Evolutionary conservation across 2,797 vertebrate species (phyloP).

Genomic region (Tokudaia tokunoshimensis): DNA sequence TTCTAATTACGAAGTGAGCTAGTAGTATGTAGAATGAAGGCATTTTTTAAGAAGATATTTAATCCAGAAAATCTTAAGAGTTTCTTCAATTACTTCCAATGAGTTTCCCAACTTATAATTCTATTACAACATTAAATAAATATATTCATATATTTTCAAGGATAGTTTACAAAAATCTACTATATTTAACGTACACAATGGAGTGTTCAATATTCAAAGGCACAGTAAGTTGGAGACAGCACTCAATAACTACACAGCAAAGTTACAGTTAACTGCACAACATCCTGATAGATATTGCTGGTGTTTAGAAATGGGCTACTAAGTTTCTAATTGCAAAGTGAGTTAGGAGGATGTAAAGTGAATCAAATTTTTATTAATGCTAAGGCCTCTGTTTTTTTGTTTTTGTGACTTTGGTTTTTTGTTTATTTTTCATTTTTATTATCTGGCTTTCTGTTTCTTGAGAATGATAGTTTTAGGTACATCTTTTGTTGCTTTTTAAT

Average conservation of each 20-base stretch:
- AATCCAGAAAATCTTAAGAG: background rate
- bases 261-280: background rate
- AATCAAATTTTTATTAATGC: background rate
- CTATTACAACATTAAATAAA: constrained; percentile 8
- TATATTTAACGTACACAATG: constrained; percentile 30
- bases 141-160: background rate
- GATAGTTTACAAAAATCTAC: background rate
- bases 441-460: constrained; percentile 18
- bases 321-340: background rate
- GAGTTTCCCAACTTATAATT: constrained; percentile 20
- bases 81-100: constrained; percentile 31
- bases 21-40: background rate
- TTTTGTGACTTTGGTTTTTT: background rate
- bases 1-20: background rate
- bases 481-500: background rate
- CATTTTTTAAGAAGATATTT: constrained; percentile 27
- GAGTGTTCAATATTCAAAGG: background rate
- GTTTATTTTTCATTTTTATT: background rate
- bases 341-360: background rate
- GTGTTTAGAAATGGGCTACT: background rate
- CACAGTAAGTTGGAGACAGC: constrained; percentile 21
- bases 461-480: background rate
- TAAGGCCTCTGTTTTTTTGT: background rate
- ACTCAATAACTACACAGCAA: background rate
- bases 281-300: background rate